Evolutionary conservation across 1,140 invertebrate genomes (phyloP), one percentile per base, ranked within the genome.

Genomic region (Drosophila mauritiana): DNA sequence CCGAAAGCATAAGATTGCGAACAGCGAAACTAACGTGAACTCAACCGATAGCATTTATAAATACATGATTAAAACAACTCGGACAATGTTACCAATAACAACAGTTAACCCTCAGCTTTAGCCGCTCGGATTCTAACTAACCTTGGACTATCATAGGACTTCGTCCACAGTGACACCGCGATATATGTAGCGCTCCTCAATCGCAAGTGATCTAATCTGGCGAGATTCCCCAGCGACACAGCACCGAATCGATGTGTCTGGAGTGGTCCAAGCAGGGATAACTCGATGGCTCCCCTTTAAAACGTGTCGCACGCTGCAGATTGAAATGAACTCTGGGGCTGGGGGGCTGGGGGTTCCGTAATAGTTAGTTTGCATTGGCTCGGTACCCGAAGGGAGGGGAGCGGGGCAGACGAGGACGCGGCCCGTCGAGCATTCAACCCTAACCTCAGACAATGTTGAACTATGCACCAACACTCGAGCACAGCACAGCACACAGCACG

Each of bases 361-460:
- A 36, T 36, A 52, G 31, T 36, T 52, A 17, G 40, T 64, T 36
- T 37, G 61, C 48, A 17, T 46, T 67, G 37, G 22, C 40, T 37
- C 27, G 58, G 39, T 40, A 36, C 37, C 42, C 53, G 40, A 51
- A 75, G 10, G 12, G 36, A 39, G 0, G 69, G 51, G 46, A 61
- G 48, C 31, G 36, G 56, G 48, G 46, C 27, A 46, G 27, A n/a
- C 31, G 48, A 40, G 34, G 22, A 53, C 42, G 45, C 17, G 34
- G 7, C 49, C 63, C 62, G 49, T 78, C 63, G 82, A 80, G 61
- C 82, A 78, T 86, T 88, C 83, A 88, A 86, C 83, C 89, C 88
- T 91, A 91, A 91, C 89, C 89, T 91, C 89, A 89, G 89, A 91
- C 89, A 91, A 91, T 88, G 69, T 78, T 61, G 45, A 56, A 80